These are phyloP conservation scores for Anaspis maculata DNA, from an alignment of 2,888 invertebrate genomes.

Conservation along the genomic window DNA sequence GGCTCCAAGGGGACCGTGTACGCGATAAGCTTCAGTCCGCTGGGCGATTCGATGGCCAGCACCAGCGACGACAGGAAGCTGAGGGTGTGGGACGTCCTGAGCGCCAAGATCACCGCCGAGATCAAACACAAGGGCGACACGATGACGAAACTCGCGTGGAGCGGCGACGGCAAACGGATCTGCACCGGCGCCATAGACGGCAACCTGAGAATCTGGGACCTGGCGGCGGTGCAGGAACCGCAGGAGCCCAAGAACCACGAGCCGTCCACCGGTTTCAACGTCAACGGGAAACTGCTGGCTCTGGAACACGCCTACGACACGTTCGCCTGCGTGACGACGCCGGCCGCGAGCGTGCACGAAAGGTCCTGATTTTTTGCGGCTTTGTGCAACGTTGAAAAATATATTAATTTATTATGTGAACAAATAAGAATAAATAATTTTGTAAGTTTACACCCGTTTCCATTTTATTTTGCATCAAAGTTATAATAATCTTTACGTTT, in stretches of 20 bases:
- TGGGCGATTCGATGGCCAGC: conserved; percentile 76
- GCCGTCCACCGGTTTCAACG: conserved; percentile 16
- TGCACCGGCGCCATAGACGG: conserved; percentile 63
- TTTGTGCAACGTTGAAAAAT: too few species aligned
- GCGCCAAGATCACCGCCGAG: conserved; percentile 55
- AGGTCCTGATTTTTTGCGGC: too few species aligned
- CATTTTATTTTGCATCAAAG: too few species aligned
- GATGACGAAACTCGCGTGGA: conserved; percentile 57
- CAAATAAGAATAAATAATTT: too few species aligned
- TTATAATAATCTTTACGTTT: too few species aligned
- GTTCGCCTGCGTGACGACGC: conserved; percentile 20
- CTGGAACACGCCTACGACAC: conserved; percentile 30
- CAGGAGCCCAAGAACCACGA: conserved; percentile 19
- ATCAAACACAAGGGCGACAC: conserved; percentile 56
- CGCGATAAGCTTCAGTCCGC: conserved; percentile 73
- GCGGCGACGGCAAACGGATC: conserved; percentile 48
- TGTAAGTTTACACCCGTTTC: too few species aligned
- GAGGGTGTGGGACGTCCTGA: conserved; percentile 64
- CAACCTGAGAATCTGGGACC: conserved; percentile 57
- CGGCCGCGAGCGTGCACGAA: too few species aligned
- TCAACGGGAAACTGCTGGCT: conserved; percentile 25
- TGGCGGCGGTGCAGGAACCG: conserved; percentile 10
- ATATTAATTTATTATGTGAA: too few species aligned
- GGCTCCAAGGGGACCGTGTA: conserved; percentile 71
- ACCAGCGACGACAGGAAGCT: conserved; percentile 70